Percentiles rank a stretch among this genome's conserved stretches.
phyloP scores from a whole-genome alignment of 2,113 vertebrate species.

The Platichthys flesus region DNA sequence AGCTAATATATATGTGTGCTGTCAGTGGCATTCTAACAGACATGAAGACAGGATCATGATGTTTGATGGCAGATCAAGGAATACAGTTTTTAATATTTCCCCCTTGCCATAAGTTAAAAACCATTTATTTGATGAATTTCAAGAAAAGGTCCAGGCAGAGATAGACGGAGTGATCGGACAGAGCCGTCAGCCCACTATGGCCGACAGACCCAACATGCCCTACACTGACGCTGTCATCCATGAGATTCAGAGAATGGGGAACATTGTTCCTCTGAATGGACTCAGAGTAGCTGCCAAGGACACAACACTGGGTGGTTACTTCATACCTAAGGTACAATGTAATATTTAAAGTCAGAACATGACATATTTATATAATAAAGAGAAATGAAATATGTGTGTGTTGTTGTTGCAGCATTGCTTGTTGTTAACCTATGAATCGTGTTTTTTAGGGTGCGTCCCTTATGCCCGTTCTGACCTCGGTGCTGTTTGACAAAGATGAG shows the following conservation, averaged over 20 bases:
- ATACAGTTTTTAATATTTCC: too few species aligned
- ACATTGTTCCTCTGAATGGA: constrained; percentile 78
- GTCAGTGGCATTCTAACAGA: too few species aligned
- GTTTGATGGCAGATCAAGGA: too few species aligned
- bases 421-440: background rate
- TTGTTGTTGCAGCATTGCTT: background rate
- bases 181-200: constrained; percentile 64
- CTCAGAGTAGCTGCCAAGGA: constrained; percentile 67
- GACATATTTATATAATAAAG: too few species aligned
- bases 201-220: constrained; percentile 79
- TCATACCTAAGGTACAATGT: constrained; percentile 79
- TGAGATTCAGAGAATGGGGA: constrained; percentile 83
- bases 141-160: constrained; percentile 77
- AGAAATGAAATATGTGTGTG: background rate
- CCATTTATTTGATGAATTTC: background rate
- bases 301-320: constrained; percentile 72
- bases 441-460: constrained; percentile 80
- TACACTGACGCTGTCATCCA: constrained; percentile 87
- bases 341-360: background rate
- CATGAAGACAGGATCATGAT: too few species aligned
- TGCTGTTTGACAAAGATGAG: constrained; percentile 84
- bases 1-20: too few species aligned
- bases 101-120: background rate
- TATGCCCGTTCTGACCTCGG: constrained; percentile 84
- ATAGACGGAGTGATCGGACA: constrained; percentile 75